Evolutionary conservation across 2,888 invertebrate species (phyloP), one percentile per base, ranked within the genome.

Genomic region (Diarsia rubi): DNA sequence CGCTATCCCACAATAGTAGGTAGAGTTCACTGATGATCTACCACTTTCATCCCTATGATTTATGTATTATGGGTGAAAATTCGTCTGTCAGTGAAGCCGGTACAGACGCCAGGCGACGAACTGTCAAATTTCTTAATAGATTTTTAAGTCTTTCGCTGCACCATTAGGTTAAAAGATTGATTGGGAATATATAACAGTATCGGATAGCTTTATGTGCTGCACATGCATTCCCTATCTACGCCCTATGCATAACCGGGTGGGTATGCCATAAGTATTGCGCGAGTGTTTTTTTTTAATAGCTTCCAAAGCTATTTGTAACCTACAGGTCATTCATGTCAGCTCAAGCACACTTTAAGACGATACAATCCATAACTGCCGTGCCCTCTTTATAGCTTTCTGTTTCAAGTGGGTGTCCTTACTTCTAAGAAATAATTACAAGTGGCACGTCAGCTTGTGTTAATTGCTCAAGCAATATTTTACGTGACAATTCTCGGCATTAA

Each of bases 361-460:
- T 27, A 42, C 16, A 16, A 27, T 52, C 27, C 21, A 9, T 14
- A 16, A 19, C 63, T 27, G 27, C 6, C 27, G 21, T 70, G 62
- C 27, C 11, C 37, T 19, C 12, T 37, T n/a, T 52, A 31, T 6
- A 47, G 21, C 31, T 24, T n/a, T 63, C 27, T 14, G 59, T 24
- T 0, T 14, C 49, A 69, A 21, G 21, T 44, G 60, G 42, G 27
- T 47, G 63, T 72, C 85, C 67, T 59, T 47, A 84, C 69, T 84
- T 77, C 84, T 68, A 52, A 84, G 74, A 77, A 84, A 77, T 11
- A 37, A 68, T 70, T 27, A 75, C 21, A 42, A 59, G 45, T 67
- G 42, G 27, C 60, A 75, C 54, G 66, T 67, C 75, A 65, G 21
- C 60, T 49, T 66, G 45, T 45, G 12, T 71, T 59, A 49, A 68